Evolutionary conservation across 2,797 vertebrate genomes (phyloP).

Genomic region (Ataeniobius toweri): DNA sequence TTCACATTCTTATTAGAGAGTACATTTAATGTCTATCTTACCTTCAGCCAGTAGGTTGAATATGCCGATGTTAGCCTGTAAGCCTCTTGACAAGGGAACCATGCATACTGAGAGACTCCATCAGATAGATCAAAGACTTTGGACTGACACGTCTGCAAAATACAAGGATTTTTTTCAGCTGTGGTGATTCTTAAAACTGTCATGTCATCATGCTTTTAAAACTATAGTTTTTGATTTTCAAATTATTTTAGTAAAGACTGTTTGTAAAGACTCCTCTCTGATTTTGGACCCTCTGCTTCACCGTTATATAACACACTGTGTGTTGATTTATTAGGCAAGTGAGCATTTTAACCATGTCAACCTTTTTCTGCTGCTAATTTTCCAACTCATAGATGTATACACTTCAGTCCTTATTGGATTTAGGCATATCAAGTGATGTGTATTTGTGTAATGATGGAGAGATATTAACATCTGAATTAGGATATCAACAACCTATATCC

Average conservation of each 20-base stretch:
- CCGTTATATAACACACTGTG: neutral
- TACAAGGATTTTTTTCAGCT: neutral
- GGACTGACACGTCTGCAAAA: conserved; percentile 87
- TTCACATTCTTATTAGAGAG: conserved; percentile 2
- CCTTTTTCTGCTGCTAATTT: neutral
- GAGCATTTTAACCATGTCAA: neutral
- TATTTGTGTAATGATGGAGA: neutral
- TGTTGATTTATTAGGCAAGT: too few species aligned
- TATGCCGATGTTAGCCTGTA: conserved; percentile 72
- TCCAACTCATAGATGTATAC: neutral
- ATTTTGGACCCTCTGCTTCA: neutral
- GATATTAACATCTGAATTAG: neutral
- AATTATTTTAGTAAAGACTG: neutral
- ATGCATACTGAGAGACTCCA: conserved; percentile 92
- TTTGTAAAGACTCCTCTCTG: neutral
- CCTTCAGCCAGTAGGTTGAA: conserved; percentile 90
- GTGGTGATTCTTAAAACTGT: too few species aligned
- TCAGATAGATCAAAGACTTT: conserved; percentile 92
- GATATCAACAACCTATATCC: neutral
- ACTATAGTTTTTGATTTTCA: neutral
- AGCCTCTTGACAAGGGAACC: conserved; percentile 90
- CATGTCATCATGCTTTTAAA: neutral
- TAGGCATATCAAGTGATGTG: neutral
- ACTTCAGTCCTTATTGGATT: neutral
- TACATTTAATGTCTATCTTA: conserved; percentile 63